phyloP scores from a whole-genome alignment of 2,888 invertebrate species.

The Pachydiplax longipennis region DNA sequence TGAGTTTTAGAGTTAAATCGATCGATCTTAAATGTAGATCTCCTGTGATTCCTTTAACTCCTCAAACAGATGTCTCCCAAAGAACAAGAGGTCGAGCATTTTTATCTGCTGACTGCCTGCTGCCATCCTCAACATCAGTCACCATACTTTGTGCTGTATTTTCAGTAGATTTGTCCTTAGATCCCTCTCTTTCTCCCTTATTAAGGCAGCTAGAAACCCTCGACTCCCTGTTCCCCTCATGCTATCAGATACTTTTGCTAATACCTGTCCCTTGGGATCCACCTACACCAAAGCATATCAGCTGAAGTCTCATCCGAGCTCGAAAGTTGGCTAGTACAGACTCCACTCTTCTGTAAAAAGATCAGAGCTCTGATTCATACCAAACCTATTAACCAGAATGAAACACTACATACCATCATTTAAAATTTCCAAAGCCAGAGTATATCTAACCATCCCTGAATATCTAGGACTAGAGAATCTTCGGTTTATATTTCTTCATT shows the following conservation, averaged over 20 bases:
- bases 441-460: background rate
- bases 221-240: background rate
- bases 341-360: conserved; percentile 66
- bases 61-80: conserved; percentile 11
- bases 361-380: conserved; percentile 41
- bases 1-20: no score
- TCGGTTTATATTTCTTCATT: no score
- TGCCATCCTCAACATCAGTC: background rate
- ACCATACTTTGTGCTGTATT: background rate
- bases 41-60: background rate
- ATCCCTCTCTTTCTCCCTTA: background rate
- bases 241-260: background rate
- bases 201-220: background rate
- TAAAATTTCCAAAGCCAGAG: background rate
- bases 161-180: background rate
- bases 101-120: background rate
- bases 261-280: background rate
- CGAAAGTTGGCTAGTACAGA: conserved; percentile 69
- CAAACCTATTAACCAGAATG: background rate
- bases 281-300: conserved; percentile 65
- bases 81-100: background rate
- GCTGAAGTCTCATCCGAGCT: conserved; percentile 72
- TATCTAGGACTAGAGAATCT: no score
- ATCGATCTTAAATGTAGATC: no score
- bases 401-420: no score